Conservation (phyloP, 2,113 vertebrate genomes). For the Podiceps cristatus region DNA sequence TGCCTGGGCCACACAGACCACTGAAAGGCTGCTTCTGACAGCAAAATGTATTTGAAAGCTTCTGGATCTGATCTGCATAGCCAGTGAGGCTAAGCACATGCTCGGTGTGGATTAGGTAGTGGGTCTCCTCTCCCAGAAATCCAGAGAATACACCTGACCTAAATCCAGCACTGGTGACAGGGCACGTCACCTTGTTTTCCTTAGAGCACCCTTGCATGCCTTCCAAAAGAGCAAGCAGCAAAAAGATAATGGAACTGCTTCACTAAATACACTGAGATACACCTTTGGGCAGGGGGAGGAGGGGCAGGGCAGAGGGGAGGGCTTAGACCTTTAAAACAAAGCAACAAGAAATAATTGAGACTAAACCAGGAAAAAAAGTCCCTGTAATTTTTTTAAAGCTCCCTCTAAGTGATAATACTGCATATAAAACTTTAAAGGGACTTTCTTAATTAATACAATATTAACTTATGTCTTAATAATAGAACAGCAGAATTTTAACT, state of each 20-base stretch:
- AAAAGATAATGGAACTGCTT: not conserved
- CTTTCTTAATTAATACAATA: constrained; percentile 30
- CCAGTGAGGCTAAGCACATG: not conserved
- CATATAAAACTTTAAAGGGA: not conserved
- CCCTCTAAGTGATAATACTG: not conserved
- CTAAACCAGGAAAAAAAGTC: not conserved
- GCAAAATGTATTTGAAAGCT: not conserved
- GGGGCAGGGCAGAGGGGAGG: not conserved
- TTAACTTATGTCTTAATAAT: constrained; percentile 5
- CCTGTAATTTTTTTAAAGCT: not conserved
- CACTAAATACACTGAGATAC: not conserved
- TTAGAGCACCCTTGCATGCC: not conserved
- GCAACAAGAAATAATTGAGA: not conserved
- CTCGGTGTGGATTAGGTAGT: not conserved
- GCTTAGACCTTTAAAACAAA: not conserved
- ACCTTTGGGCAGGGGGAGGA: not conserved
- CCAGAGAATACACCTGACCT: not conserved
- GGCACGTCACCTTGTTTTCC: not conserved
- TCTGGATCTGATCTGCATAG: not conserved
- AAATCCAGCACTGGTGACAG: not conserved
- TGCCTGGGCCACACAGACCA: not conserved
- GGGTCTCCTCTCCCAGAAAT: not conserved
- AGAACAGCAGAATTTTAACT: constrained; percentile 6
- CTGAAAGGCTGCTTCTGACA: not conserved
- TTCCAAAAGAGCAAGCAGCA: not conserved